A percentile compares a stretch with the other conserved stretches of the same genome.
phyloP scores from a whole-genome alignment of 2,113 vertebrate genomes.

The Rhea pennata region DNA sequence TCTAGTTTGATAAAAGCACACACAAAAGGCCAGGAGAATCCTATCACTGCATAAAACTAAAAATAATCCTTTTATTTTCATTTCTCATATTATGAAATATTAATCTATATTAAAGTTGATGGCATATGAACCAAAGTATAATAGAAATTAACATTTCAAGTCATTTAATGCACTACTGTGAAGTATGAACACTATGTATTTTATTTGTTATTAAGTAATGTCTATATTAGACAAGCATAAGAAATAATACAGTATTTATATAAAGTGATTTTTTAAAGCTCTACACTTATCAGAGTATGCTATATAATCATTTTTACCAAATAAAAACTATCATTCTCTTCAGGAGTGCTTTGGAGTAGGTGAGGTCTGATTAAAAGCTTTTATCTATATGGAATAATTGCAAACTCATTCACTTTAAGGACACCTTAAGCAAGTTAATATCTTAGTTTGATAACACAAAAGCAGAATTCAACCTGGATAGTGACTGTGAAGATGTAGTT shows the following conservation, averaged over 20 bases:
- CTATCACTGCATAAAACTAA: background rate
- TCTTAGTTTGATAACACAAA: background rate
- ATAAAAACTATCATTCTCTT: background rate
- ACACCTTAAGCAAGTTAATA: background rate
- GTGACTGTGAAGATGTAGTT: background rate
- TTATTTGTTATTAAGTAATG: background rate
- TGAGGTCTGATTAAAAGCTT: background rate
- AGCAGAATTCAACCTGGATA: background rate
- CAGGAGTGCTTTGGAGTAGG: background rate
- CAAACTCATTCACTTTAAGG: background rate
- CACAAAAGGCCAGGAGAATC: background rate
- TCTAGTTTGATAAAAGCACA: background rate
- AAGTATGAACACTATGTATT: background rate
- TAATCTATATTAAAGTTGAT: background rate
- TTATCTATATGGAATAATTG: background rate
- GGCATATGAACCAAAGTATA: background rate
- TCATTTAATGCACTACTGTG: background rate
- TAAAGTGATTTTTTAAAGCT: background rate
- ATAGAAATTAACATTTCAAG: background rate
- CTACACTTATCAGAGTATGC: background rate
- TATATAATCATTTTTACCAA: background rate
- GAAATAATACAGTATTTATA: background rate
- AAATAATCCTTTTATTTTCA: background rate
- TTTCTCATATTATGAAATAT: background rate
- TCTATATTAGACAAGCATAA: background rate